Percentiles rank a stretch among this genome's conserved stretches.
These are phyloP conservation scores for Anolis apletophallus DNA, from an alignment of 2,797 vertebrate genomes.

Conservation along the genomic window DNA sequence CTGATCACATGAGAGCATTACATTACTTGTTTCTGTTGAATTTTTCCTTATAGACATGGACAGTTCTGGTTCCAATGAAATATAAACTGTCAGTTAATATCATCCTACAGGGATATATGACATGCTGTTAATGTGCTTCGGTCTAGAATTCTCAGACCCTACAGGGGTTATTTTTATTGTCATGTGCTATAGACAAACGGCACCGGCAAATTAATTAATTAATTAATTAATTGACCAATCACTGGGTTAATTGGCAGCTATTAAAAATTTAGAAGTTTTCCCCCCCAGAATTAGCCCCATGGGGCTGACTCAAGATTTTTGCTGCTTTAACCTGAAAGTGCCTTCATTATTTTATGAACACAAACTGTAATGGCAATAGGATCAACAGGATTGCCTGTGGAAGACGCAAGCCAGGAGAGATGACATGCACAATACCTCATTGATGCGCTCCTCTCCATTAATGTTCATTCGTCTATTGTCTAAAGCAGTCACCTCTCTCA, in stretches of 20 bases:
- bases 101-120: constrained; percentile 61
- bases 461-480: background rate
- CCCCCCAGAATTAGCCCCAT: background rate
- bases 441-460: too few species aligned
- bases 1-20: constrained; percentile 54
- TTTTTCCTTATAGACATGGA: constrained; percentile 69
- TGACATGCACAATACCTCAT: background rate
- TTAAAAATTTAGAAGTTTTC: background rate
- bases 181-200: background rate
- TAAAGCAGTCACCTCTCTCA: background rate
- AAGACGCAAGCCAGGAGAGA: background rate
- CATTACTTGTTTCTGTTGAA: constrained; percentile 55
- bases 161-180: constrained; percentile 56
- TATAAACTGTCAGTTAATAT: constrained; percentile 69
- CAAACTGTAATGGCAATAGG: background rate
- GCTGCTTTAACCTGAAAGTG: background rate
- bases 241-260: background rate
- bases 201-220: background rate
- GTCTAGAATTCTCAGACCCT: constrained; percentile 57
- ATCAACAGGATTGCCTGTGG: background rate
- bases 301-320: background rate
- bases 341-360: background rate
- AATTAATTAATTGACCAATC: background rate
- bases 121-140: constrained; percentile 54
- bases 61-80: constrained; percentile 59